Evolutionary conservation across 2,888 invertebrate species (phyloP).

Genomic region (Lithophane ornitopus): DNA sequence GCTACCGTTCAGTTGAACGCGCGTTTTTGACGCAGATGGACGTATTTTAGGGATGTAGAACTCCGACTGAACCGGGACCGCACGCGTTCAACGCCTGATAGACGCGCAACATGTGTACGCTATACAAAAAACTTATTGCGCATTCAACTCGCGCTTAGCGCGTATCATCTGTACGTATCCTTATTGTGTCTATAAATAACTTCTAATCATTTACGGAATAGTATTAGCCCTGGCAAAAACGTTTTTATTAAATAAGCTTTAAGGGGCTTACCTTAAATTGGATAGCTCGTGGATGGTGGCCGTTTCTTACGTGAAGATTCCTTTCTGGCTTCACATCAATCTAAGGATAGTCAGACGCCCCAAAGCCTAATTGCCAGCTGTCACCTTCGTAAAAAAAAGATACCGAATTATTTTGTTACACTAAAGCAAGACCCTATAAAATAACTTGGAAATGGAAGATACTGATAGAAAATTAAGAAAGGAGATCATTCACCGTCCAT

Average conservation of each 20-base stretch:
- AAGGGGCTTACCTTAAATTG: slow-evolving; percentile 25
- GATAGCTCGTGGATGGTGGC: background rate
- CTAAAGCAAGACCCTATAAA: background rate
- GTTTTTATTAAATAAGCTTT: slow-evolving; percentile 10
- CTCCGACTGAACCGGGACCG: background rate
- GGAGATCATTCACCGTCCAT: no score
- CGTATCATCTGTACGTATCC: no score
- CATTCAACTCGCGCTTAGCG: no score
- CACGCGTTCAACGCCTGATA: background rate
- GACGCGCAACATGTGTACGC: background rate
- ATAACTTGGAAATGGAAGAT: background rate
- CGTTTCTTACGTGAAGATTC: background rate
- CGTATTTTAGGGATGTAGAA: background rate
- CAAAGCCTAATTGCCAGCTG: no score
- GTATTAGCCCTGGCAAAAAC: slow-evolving; percentile 23
- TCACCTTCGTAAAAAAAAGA: no score
- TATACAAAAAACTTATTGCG: background rate
- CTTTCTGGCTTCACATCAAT: background rate
- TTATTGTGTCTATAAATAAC: slow-evolving; percentile 22
- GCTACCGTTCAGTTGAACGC: background rate
- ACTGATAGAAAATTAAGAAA: background rate
- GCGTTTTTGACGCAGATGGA: background rate
- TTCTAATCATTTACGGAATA: slow-evolving; percentile 35
- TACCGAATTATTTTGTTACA: background rate
- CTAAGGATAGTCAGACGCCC: background rate